These are phyloP conservation scores for Alligator mississippiensis DNA, from an alignment of 2,113 vertebrate genomes.

Conservation along the genomic window DNA sequence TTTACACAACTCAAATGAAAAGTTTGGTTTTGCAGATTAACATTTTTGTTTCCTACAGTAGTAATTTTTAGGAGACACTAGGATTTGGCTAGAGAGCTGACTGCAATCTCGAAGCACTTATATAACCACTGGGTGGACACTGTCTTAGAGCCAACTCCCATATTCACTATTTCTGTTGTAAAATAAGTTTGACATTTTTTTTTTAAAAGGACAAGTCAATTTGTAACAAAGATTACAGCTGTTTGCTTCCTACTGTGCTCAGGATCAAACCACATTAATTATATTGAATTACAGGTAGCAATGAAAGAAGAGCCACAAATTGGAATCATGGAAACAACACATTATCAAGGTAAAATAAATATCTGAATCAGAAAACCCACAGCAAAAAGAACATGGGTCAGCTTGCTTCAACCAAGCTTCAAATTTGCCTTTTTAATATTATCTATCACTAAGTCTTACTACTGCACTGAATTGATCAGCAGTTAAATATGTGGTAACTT, in stretches of 20 bases:
- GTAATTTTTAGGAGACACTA: slow-evolving; percentile 86
- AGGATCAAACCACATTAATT: slow-evolving; percentile 58
- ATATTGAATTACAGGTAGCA: slow-evolving; percentile 52
- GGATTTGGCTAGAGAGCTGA: slow-evolving; percentile 79
- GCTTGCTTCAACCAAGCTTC: background rate
- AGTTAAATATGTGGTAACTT: slow-evolving; percentile 32
- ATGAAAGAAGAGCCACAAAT: slow-evolving; percentile 37
- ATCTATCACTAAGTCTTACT: background rate
- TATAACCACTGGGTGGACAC: slow-evolving; percentile 78
- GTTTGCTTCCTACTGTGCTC: slow-evolving; percentile 70
- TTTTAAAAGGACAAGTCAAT: slow-evolving; percentile 64
- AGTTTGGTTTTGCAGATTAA: slow-evolving; percentile 71
- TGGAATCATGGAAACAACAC: background rate
- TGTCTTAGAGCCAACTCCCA: slow-evolving; percentile 61
- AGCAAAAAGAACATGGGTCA: background rate
- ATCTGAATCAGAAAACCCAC: background rate
- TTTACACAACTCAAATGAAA: slow-evolving; percentile 68
- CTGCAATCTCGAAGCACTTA: slow-evolving; percentile 80
- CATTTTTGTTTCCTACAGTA: slow-evolving; percentile 84
- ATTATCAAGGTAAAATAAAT: background rate
- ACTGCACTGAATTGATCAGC: slow-evolving; percentile 35
- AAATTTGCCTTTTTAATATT: background rate
- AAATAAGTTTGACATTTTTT: slow-evolving; percentile 73
- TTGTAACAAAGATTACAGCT: slow-evolving; percentile 50
- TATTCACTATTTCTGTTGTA: slow-evolving; percentile 67